Evolutionary conservation across 2,888 invertebrate genomes (phyloP).

Genomic region (Acanthacorydalis orientalis): DNA sequence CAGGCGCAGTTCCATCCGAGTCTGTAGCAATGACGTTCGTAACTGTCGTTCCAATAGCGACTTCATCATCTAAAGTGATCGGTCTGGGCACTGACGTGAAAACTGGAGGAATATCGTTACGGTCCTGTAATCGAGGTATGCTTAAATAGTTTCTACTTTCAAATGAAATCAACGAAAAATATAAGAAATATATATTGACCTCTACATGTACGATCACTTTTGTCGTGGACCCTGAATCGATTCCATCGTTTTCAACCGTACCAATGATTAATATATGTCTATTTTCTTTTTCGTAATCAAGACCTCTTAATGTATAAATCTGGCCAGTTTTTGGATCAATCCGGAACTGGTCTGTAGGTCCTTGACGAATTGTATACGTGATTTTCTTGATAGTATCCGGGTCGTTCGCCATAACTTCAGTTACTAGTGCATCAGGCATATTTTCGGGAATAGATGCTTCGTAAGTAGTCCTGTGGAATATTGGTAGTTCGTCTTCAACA

Average conservation of each 20-base stretch:
- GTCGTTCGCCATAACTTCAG: conserved; percentile 69
- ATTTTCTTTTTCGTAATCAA: conserved; percentile 63
- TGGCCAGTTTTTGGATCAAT: conserved; percentile 68
- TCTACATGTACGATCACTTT: conserved; percentile 56
- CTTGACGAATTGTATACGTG: conserved; percentile 69
- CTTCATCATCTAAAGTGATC: conserved; percentile 67
- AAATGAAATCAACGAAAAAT: too few species aligned
- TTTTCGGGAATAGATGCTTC: conserved; percentile 76
- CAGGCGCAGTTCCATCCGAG: conserved; percentile 70
- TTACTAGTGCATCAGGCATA: conserved; percentile 56
- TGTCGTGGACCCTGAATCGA: conserved; percentile 52
- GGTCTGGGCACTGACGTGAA: conserved; percentile 71
- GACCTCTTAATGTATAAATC: conserved; percentile 53
- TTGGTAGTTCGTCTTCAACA: conserved; percentile 66
- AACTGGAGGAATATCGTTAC: conserved; percentile 76
- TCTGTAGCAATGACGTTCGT: conserved; percentile 66
- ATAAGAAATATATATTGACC: conserved; percentile 21
- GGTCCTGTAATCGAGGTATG: conserved; percentile 38
- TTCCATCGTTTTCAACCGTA: conserved; percentile 63
- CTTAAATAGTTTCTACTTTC: too few species aligned
- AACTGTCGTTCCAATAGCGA: conserved; percentile 64
- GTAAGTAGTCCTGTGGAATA: conserved; percentile 55
- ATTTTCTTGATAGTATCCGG: conserved; percentile 66
- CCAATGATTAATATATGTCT: conserved; percentile 63
- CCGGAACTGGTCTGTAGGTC: conserved; percentile 64